Percentiles rank a stretch among this genome's conserved stretches.
These are phyloP conservation scores for Andricus quercusramuli DNA, from an alignment of 2,888 invertebrate genomes.

Conservation along the genomic window DNA sequence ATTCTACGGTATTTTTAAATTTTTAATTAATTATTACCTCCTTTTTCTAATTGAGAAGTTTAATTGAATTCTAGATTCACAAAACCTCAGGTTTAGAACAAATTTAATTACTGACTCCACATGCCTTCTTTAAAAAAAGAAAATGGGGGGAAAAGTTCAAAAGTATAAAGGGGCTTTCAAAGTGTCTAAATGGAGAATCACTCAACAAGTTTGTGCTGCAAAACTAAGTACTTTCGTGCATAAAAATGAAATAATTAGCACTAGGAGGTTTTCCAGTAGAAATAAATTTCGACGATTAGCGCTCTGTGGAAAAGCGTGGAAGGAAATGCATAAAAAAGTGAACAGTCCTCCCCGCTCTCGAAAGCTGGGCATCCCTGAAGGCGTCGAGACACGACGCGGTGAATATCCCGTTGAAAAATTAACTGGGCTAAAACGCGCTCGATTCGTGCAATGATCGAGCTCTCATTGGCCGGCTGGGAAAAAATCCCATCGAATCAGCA, in stretches of 20 bases:
- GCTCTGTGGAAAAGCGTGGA: constrained; percentile 32
- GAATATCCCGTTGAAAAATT: constrained; percentile 53
- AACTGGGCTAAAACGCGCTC: constrained; percentile 56
- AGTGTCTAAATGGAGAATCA: neutral
- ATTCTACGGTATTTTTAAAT: no score
- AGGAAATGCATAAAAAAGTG: constrained; percentile 39
- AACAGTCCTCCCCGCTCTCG: constrained; percentile 9
- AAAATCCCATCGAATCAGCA: constrained; percentile 77
- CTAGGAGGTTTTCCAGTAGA: constrained; percentile 1
- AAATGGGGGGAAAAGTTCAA: neutral
- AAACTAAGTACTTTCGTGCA: neutral
- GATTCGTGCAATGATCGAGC: constrained; percentile 64
- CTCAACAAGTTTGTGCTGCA: neutral
- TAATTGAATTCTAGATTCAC: no score
- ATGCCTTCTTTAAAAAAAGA: neutral
- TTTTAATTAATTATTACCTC: no score
- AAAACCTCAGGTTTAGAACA: neutral
- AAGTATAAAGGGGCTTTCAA: neutral
- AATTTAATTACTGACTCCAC: neutral
- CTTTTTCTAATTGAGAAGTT: no score
- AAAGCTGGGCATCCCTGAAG: constrained; percentile 29
- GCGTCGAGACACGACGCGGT: constrained; percentile 35
- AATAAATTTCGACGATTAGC: constrained; percentile 30
- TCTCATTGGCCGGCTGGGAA: constrained; percentile 74
- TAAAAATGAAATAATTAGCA: constrained; percentile 11